Conservation (phyloP, 2,113 vertebrate genomes). For the human (Homo sapiens) region DNA sequence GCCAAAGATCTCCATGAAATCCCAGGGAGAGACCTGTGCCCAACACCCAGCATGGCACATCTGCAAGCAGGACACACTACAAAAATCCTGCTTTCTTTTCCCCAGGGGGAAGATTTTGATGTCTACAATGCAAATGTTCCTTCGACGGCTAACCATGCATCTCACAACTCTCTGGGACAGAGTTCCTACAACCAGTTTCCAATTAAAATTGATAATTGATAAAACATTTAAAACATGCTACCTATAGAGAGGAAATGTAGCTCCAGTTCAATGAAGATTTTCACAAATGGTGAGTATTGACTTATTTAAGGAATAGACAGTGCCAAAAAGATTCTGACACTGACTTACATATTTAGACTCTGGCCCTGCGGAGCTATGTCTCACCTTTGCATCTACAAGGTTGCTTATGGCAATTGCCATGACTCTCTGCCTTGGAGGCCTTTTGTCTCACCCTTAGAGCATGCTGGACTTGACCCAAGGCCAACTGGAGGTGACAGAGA, state of each 20-base stretch:
- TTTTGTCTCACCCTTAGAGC: neutral
- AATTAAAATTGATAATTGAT: neutral
- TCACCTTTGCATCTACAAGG: neutral
- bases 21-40: neutral
- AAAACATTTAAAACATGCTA: neutral
- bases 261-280: neutral
- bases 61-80: neutral
- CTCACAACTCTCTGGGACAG: neutral
- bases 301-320: neutral
- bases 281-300: neutral
- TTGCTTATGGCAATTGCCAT: neutral
- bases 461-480: neutral
- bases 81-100: neutral
- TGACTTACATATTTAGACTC: neutral
- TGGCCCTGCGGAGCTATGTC: neutral
- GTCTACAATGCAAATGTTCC: neutral
- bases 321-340: neutral
- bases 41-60: neutral
- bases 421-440: neutral
- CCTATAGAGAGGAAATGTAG: neutral
- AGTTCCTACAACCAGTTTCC: neutral
- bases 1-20: neutral
- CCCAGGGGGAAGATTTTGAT: neutral
- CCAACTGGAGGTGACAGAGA: neutral
- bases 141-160: neutral